Conservation (phyloP, 2,113 vertebrate genomes). For the Pelobates fuscus region DNA sequence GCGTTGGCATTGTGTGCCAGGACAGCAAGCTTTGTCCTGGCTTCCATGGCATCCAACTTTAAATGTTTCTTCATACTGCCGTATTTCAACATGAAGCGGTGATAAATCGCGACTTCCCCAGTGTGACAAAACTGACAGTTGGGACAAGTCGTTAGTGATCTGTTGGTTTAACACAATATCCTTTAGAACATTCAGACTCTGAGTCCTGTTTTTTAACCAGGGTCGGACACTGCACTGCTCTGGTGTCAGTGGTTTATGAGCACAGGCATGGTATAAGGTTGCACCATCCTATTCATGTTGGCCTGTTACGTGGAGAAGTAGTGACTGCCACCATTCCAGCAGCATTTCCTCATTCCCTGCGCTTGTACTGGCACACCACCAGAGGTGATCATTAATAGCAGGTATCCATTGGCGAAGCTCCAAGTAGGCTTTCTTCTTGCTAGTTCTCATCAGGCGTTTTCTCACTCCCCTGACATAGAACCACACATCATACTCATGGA, state of each 20-base stretch:
- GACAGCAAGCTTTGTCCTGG: slow-evolving; percentile 12
- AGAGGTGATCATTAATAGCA: neutral
- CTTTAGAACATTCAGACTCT: neutral
- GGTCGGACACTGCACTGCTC: neutral
- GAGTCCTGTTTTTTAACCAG: neutral
- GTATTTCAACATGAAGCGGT: neutral
- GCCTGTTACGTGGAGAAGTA: neutral
- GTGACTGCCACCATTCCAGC: neutral
- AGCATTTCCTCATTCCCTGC: neutral
- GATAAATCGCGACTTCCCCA: neutral
- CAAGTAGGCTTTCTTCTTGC: neutral
- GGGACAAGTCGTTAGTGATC: neutral
- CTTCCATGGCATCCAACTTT: neutral
- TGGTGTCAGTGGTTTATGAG: neutral
- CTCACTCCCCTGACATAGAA: neutral
- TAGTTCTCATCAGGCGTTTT: neutral
- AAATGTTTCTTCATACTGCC: neutral
- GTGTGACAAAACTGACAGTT: neutral
- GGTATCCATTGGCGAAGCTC: neutral
- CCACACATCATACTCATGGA: neutral
- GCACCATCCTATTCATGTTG: neutral
- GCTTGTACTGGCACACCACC: neutral
- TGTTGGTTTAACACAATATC: neutral
- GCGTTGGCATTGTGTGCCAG: slow-evolving; percentile 17
- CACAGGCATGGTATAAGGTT: neutral